Conservation (phyloP, 2,888 invertebrate species). For the Thymelicus lineola region DNA sequence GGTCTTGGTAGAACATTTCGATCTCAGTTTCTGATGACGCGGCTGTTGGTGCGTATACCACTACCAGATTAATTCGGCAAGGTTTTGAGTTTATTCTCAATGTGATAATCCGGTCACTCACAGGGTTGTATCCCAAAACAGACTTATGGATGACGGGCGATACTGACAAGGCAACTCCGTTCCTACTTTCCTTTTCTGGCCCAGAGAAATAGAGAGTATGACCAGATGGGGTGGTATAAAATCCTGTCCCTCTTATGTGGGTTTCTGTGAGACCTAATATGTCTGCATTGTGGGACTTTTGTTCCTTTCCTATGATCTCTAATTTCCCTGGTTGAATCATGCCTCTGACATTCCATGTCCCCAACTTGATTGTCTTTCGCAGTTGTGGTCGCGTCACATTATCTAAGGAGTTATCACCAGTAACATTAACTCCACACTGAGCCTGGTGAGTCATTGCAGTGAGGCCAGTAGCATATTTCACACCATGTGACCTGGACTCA, state of each 20-base stretch:
- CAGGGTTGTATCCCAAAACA: slow-evolving; percentile 16
- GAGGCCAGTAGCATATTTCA: too few species aligned
- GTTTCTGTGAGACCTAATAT: slow-evolving; percentile 15
- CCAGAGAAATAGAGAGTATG: slow-evolving; percentile 8
- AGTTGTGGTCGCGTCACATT: too few species aligned
- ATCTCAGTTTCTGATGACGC: too few species aligned
- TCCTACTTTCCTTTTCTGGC: slow-evolving; percentile 4
- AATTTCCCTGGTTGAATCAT: slow-evolving; percentile 5
- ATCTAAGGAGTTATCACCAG: slow-evolving; percentile 6
- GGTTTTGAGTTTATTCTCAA: slow-evolving; percentile 15
- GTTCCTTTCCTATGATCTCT: slow-evolving; percentile 11
- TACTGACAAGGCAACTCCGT: slow-evolving; percentile 7
- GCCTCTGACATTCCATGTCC: slow-evolving; percentile 17
- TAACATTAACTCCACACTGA: too few species aligned
- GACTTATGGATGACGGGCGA: slow-evolving; percentile 2
- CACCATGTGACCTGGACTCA: too few species aligned
- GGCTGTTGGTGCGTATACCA: slow-evolving; percentile 16
- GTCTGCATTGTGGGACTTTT: neutral
- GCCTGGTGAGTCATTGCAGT: too few species aligned
- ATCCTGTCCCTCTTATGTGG: slow-evolving; percentile 17
- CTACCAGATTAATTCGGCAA: neutral
- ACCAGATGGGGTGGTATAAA: slow-evolving; percentile 1
- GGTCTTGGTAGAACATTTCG: too few species aligned
- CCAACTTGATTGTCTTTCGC: slow-evolving; percentile 3
- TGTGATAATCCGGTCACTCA: slow-evolving; percentile 14